phyloP scores from a whole-genome alignment of 2,113 vertebrate genomes.

The Narcine bancroftii region DNA sequence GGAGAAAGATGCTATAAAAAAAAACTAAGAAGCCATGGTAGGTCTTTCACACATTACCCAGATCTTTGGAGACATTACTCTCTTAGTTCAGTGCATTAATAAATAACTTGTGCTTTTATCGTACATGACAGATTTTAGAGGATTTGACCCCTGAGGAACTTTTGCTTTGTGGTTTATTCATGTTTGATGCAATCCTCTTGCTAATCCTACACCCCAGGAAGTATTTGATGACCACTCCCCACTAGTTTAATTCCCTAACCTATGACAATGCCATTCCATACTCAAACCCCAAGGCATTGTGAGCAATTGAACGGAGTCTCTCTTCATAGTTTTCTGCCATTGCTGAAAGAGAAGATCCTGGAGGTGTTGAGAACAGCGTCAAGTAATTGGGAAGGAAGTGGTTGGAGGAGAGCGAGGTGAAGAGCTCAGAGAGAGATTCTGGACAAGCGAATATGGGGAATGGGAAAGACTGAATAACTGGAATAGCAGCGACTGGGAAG shows the following conservation, averaged over 20 bases:
- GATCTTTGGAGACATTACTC: neutral
- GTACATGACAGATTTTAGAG: neutral
- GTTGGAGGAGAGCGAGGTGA: too few species aligned
- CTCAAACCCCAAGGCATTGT: too few species aligned
- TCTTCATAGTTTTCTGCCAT: too few species aligned
- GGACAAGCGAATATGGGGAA: too few species aligned
- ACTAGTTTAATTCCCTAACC: neutral
- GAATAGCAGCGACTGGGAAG: too few species aligned
- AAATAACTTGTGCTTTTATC: slow-evolving; percentile 5
- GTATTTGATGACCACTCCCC: neutral
- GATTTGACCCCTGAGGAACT: slow-evolving; percentile 3
- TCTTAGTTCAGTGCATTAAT: neutral
- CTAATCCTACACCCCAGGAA: neutral
- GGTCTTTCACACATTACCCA: slow-evolving; percentile 17
- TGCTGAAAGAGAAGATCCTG: too few species aligned
- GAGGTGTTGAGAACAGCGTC: too few species aligned
- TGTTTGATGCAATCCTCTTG: neutral
- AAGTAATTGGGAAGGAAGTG: too few species aligned
- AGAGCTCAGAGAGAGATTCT: too few species aligned
- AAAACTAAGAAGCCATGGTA: neutral
- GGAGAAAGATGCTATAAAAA: slow-evolving; percentile 20
- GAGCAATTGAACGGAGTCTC: too few species aligned
- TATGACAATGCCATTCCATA: neutral
- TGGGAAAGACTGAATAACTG: too few species aligned
- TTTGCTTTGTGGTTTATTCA: neutral